Evolutionary conservation across 2,797 vertebrate species (phyloP).

Genomic region (Mus spretus): DNA sequence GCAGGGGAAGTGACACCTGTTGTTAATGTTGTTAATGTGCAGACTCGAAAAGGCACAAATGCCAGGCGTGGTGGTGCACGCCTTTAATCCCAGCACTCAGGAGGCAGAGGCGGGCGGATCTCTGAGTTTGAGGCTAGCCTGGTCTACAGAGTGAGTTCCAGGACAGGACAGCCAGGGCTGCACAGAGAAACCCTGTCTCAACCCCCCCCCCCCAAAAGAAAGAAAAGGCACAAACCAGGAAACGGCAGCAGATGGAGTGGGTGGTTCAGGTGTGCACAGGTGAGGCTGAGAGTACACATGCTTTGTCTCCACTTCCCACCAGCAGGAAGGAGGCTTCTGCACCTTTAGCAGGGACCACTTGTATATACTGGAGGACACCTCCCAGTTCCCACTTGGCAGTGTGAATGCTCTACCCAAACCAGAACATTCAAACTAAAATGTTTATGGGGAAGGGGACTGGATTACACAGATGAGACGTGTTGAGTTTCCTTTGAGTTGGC

Average conservation of each 20-base stretch:
- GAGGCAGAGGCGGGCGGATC: too few relatives aligned
- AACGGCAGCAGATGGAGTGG: not conserved
- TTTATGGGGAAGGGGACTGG: too few relatives aligned
- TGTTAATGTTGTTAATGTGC: not conserved
- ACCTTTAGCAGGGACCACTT: not conserved
- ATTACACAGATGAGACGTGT: not conserved
- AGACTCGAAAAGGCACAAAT: not conserved
- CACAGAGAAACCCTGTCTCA: too few relatives aligned
- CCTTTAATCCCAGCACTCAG: too few relatives aligned
- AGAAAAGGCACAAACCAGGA: not conserved
- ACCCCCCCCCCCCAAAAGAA: too few relatives aligned
- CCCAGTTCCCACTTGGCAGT: not conserved
- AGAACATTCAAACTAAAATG: not conserved
- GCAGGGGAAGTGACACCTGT: not conserved
- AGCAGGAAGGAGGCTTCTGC: not conserved
- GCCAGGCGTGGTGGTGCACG: too few relatives aligned
- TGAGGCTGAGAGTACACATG: accelerated
- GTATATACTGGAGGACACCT: too few relatives aligned
- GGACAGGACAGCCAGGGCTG: too few relatives aligned
- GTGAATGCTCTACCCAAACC: not conserved
- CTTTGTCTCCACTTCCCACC: not conserved
- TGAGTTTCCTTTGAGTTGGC: not conserved
- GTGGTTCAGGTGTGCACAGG: not conserved
- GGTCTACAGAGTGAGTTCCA: too few relatives aligned
- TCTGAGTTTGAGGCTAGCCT: too few relatives aligned